Evolutionary conservation across 2,113 vertebrate genomes (phyloP), one percentile per base, ranked within the genome.

Genomic region (Pachypanchax playfairii): DNA sequence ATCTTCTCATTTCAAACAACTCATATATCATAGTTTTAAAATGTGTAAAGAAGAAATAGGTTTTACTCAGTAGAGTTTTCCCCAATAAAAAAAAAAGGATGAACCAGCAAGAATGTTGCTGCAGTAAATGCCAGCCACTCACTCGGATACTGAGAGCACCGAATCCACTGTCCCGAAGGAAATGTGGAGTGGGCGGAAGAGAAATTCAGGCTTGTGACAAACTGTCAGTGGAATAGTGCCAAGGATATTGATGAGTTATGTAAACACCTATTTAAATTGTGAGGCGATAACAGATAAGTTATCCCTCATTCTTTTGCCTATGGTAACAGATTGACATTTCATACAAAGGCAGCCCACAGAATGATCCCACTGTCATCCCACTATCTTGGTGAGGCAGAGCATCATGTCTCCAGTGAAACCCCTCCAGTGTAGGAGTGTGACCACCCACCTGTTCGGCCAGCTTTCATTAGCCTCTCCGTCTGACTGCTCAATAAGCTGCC

Each of bases 381-480:
- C 73, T 54, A 73, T 65, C 81, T 74, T 22, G 64, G 53, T 79
- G 70, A 85, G 67, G 70, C 79, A 66, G 84, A 51, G 84, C 83
- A 81, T 71, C 82, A 73, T 73, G 80, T 89, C 84, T 84, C 78
- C 77, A 79, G 82, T 82, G 83, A 87, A 86, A 84, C 80, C 88
- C 84, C 79, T 79, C 75, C 74, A 69, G 76, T 78, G 91, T 87
- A 65, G 90, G 88, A 89, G 91, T 87, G 77, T 77, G 86, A 85
- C 89, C 91, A 89, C 92, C 92, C 89, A 92, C 91, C 80, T 86
- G 84, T 82, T 80, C 81, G 78, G 75, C 77, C 80, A 78, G 82
- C 69, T 75, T 75, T 82, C 67, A 84, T 89, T 87, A 84, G 75
- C 83, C 82, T 79, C 65, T 66, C 71, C 83, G 85, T 86, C 87